Evolutionary conservation across 2,113 vertebrate species (phyloP).

Genomic region (Xiphophorus hellerii): DNA sequence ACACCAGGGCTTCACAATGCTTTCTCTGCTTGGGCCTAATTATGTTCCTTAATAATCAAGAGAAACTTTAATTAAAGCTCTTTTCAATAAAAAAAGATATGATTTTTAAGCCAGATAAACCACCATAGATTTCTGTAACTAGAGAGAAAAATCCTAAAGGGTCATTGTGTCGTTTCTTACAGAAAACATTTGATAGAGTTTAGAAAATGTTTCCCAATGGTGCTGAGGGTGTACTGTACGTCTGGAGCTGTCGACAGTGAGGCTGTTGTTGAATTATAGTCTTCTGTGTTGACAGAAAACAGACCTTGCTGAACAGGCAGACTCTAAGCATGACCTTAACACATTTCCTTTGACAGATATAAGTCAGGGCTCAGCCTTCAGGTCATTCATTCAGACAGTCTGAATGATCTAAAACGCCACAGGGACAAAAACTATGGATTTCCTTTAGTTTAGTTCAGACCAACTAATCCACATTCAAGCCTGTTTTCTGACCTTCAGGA

Average conservation of each 20-base stretch:
- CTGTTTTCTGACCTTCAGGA: slow-evolving; percentile 19
- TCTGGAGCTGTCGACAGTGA: neutral
- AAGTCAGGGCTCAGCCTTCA: neutral
- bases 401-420: neutral
- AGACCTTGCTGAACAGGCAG: neutral
- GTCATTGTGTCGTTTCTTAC: no score
- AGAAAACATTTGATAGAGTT: no score
- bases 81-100: no score
- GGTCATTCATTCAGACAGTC: neutral
- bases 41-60: no score
- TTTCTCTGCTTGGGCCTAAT: no score
- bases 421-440: neutral
- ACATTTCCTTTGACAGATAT: neutral
- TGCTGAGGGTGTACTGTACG: neutral
- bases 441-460: slow-evolving; percentile 15
- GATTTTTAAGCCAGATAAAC: no score
- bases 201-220: neutral
- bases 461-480: neutral
- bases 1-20: no score
- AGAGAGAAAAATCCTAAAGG: no score
- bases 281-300: slow-evolving; percentile 30
- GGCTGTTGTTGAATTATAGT: neutral
- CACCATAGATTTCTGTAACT: no score
- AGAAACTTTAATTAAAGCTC: no score
- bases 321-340: neutral